A percentile compares a stretch with the other conserved stretches of the same genome.
phyloP scores from a whole-genome alignment of 2,888 invertebrate genomes.

The Eilema caniola region DNA sequence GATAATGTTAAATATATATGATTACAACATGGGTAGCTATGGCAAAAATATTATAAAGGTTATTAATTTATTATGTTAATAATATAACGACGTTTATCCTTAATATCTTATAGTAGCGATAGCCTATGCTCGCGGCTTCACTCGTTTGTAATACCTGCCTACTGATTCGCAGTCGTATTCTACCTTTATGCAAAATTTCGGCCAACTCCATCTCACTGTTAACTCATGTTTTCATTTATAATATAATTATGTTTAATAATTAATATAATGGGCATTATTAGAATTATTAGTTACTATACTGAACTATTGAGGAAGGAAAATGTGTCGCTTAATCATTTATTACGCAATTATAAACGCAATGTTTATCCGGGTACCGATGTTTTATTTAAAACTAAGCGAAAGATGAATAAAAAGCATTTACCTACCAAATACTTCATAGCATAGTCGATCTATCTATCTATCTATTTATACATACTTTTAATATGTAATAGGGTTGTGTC shows the following conservation, averaged over 20 bases:
- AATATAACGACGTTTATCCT: background rate
- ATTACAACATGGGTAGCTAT: conserved; percentile 21
- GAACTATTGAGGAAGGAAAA: conserved; percentile 13
- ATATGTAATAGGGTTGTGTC: too few relatives aligned
- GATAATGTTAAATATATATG: conserved; percentile 45
- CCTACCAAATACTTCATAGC: background rate
- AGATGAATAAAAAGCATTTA: background rate
- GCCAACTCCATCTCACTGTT: background rate
- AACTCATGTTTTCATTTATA: background rate
- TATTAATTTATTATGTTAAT: too few relatives aligned
- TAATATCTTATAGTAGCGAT: background rate
- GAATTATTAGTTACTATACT: background rate
- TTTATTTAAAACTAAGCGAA: background rate
- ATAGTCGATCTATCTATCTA: background rate
- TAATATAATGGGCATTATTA: background rate
- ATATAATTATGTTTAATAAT: background rate
- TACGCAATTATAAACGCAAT: background rate
- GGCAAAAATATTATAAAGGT: conserved; percentile 12
- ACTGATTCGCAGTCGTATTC: background rate
- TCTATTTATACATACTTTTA: background rate
- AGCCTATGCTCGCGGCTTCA: background rate
- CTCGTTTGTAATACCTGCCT: background rate
- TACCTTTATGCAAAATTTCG: background rate
- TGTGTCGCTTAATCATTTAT: background rate
- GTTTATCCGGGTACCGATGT: background rate